A percentile compares a stretch with the other conserved stretches of the same genome.
Evolutionary conservation across 2,797 vertebrate species (phyloP).

Genomic region (Acanthopagrus latus): DNA sequence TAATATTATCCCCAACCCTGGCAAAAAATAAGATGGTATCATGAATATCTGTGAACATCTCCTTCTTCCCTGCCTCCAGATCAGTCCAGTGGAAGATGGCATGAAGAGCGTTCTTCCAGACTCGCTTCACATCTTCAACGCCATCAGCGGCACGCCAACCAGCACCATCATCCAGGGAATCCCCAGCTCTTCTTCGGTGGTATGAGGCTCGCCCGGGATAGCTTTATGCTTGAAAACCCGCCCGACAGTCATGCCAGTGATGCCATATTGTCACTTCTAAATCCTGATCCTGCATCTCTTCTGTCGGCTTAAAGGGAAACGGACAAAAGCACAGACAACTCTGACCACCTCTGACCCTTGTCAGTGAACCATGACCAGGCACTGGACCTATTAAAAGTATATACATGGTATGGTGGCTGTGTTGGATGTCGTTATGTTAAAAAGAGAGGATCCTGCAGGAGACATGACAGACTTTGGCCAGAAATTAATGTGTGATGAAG

Average conservation of each 20-base stretch:
- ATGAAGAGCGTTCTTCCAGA: conserved; percentile 92
- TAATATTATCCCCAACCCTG: too few relatives aligned
- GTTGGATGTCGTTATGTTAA: neutral
- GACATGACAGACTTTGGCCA: conserved; percentile 30
- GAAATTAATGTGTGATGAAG: conserved; percentile 25
- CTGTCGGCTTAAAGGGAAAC: conserved; percentile 33
- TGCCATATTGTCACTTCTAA: conserved; percentile 26
- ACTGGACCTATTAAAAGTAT: conserved; percentile 44
- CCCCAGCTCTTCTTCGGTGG: conserved; percentile 95
- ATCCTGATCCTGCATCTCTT: conserved; percentile 22
- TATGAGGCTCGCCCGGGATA: conserved; percentile 82
- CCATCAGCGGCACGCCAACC: conserved; percentile 97
- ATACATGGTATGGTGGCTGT: conserved; percentile 17
- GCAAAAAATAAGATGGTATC: neutral
- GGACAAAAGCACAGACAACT: conserved; percentile 35
- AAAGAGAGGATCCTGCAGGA: neutral
- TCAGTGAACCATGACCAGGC: conserved; percentile 20
- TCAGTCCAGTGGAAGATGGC: conserved; percentile 91
- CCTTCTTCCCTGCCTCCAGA: conserved; percentile 79
- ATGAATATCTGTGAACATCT: neutral
- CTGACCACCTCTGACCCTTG: conserved; percentile 7
- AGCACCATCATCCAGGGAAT: conserved; percentile 94
- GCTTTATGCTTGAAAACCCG: conserved; percentile 14
- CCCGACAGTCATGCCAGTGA: conserved; percentile 29
- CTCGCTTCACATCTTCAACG: conserved; percentile 97